These are phyloP conservation scores for Papilio aristodemus DNA, from an alignment of 1,140 invertebrate species.

Conservation along the genomic window DNA sequence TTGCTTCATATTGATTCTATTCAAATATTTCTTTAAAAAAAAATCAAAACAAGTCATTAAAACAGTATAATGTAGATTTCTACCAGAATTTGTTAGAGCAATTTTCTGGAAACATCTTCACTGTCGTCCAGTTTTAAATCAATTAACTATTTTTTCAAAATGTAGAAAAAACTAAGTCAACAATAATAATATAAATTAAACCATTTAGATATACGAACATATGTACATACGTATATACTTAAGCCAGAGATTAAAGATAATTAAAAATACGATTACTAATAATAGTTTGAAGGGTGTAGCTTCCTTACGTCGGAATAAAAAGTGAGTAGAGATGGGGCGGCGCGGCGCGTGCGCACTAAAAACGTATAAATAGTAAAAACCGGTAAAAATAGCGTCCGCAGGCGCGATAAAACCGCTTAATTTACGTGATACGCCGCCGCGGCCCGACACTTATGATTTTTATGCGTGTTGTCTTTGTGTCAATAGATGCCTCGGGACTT, in stretches of 20 bases:
- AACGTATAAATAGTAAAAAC: slow-evolving; percentile 75
- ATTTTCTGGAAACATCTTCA: too few species aligned
- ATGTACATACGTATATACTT: neutral
- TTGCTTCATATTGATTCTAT: too few species aligned
- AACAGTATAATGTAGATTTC: too few species aligned
- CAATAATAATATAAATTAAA: too few species aligned
- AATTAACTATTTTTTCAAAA: too few species aligned
- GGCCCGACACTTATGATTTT: slow-evolving; percentile 73
- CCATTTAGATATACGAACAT: slow-evolving; percentile 1
- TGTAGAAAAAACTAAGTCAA: too few species aligned
- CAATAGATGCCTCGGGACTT: slow-evolving; percentile 61
- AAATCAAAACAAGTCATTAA: too few species aligned
- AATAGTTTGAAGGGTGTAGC: slow-evolving; percentile 50
- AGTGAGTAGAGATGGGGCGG: slow-evolving; percentile 50
- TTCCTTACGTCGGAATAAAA: slow-evolving; percentile 64
- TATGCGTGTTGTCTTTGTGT: slow-evolving; percentile 76
- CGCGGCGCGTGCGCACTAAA: slow-evolving; percentile 66
- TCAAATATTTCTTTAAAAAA: too few species aligned
- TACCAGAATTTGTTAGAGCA: too few species aligned
- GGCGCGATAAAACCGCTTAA: slow-evolving; percentile 75
- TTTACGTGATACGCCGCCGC: slow-evolving; percentile 69
- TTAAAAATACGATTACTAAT: slow-evolving; percentile 51
- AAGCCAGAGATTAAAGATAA: slow-evolving; percentile 4
- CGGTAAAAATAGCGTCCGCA: slow-evolving; percentile 70
- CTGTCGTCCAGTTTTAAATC: too few species aligned